Percentiles rank a stretch among this genome's conserved stretches.
Evolutionary conservation across 2,113 vertebrate genomes (phyloP).

Genomic region (Asarcornis scutulata): DNA sequence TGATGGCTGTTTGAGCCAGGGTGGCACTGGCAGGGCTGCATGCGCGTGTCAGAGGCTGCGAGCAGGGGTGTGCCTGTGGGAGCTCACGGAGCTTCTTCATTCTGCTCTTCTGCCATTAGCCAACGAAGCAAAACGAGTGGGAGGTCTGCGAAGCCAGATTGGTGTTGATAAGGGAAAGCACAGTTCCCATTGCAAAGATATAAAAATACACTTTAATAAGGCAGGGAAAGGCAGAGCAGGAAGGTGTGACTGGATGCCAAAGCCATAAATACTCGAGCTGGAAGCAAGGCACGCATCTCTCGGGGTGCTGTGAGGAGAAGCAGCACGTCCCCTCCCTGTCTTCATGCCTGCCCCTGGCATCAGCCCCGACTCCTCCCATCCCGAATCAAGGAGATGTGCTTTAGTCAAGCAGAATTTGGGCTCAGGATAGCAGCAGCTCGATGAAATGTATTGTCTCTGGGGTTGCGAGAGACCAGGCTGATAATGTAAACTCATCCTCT

Average conservation of each 20-base stretch:
- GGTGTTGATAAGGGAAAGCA: conserved; percentile 27
- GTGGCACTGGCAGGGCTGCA: background rate
- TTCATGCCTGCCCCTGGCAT: background rate
- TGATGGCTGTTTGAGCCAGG: background rate
- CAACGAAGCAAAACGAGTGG: conserved; percentile 33
- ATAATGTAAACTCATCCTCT: background rate
- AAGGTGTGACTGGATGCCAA: background rate
- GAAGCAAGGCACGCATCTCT: background rate
- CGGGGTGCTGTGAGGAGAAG: rapidly evolving
- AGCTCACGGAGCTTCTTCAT: conserved; percentile 18
- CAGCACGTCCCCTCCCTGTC: rapidly evolving
- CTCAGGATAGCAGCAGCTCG: background rate
- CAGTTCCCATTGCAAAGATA: background rate
- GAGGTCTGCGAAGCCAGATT: conserved; percentile 44
- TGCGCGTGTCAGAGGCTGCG: background rate
- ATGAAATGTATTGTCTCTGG: background rate
- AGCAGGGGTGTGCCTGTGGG: background rate
- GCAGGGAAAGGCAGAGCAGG: background rate
- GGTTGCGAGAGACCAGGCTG: background rate
- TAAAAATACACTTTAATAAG: background rate
- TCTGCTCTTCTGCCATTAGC: conserved; percentile 37
- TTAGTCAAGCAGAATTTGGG: background rate
- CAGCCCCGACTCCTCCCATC: rapidly evolving
- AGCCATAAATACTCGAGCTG: background rate
- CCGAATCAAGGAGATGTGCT: background rate